Conservation (phyloP, 2,888 invertebrate genomes). For the Latheticus oryzae region DNA sequence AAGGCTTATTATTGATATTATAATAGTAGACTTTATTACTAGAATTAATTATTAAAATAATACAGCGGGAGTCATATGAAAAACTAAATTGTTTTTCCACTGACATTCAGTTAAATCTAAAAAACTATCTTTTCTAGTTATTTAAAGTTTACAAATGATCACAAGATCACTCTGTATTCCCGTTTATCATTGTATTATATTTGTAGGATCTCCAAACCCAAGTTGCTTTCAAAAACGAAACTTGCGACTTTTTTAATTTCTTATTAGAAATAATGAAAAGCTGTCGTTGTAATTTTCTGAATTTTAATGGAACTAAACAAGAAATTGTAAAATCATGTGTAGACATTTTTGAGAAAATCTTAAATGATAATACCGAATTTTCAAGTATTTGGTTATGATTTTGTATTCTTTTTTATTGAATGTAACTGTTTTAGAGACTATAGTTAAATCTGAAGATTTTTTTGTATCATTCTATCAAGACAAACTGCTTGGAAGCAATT, state of each 20-base stretch:
- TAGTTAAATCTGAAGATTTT: constrained; percentile 15
- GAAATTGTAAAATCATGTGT: constrained; percentile 48
- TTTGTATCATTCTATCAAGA: constrained; percentile 14
- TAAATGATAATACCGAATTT: background rate
- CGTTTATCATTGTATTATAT: constrained; percentile 22
- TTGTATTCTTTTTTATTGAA: constrained; percentile 1
- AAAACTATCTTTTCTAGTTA: too few relatives aligned
- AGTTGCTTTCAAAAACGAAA: constrained; percentile 38
- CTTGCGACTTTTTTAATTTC: constrained; percentile 38
- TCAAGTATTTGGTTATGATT: background rate
- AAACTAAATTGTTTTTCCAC: too few relatives aligned
- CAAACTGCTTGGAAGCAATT: background rate
- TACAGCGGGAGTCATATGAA: too few relatives aligned
- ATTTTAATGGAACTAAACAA: constrained; percentile 52
- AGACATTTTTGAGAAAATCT: constrained; percentile 18
- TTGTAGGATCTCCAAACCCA: constrained; percentile 43
- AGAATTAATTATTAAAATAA: too few relatives aligned
- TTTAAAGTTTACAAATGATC: too few relatives aligned
- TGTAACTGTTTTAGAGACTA: constrained; percentile 6
- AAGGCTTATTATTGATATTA: constrained; percentile 16
- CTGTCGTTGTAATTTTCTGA: constrained; percentile 54
- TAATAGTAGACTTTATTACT: background rate
- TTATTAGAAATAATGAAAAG: constrained; percentile 52
- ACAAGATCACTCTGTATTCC: too few relatives aligned
- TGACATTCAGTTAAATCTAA: too few relatives aligned